Evolutionary conservation across 1,140 invertebrate species (phyloP).

Genomic region (Artemia franciscana): DNA sequence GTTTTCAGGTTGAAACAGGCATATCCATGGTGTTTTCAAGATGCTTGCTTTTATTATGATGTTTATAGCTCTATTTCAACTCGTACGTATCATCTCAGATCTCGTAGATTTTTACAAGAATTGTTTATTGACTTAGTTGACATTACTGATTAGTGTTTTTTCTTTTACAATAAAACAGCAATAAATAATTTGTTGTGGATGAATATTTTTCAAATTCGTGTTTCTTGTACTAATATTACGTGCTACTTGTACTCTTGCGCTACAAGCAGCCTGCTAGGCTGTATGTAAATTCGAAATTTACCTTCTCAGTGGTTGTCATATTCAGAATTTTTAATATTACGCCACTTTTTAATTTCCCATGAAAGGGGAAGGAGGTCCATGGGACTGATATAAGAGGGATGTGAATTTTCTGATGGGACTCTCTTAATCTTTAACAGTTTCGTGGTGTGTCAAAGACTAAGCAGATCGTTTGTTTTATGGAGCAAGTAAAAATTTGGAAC

Average conservation of each 20-base stretch:
- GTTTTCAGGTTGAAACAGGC: constrained; percentile 60
- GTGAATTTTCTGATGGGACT: too few species aligned
- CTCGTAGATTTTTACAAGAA: constrained; percentile 75
- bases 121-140: constrained; percentile 80
- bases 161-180: not conserved
- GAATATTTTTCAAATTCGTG: not conserved
- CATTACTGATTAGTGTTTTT: too few species aligned
- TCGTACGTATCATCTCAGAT: constrained; percentile 53
- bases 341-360: too few species aligned
- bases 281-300: not conserved
- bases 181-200: not conserved
- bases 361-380: too few species aligned
- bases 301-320: not conserved
- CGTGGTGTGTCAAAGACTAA: too few species aligned
- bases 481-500: too few species aligned
- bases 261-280: not conserved
- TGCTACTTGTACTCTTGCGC: not conserved
- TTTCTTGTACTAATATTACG: not conserved
- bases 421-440: too few species aligned
- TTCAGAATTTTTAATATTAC: too few species aligned
- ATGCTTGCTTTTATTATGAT: constrained; percentile 80
- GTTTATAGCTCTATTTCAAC: constrained; percentile 50
- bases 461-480: too few species aligned
- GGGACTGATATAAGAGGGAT: too few species aligned
- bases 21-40: constrained; percentile 55